Base-by-base conservation (phyloP, 2,888 invertebrate genomes). In the Nomada hirtipes region DNA sequence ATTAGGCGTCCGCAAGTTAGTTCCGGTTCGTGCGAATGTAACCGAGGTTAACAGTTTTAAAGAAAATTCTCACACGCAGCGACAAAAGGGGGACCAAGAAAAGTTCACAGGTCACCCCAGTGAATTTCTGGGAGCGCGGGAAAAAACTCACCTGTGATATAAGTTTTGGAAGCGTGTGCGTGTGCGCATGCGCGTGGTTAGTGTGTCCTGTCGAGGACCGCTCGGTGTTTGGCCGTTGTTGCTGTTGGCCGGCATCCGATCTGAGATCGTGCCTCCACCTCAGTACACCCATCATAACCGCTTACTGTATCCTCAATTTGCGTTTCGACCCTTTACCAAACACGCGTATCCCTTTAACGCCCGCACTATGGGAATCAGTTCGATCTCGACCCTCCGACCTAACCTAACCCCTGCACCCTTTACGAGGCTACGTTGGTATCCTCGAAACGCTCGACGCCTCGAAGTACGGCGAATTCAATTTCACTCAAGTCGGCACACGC, bases 181-280 rank as follows among this genome's bases (percentile, higher is more conserved):
- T 86, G 82, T 92, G 91, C 80, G 90, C 86, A 63, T 90, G 92
- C 85, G 90, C 88, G 65, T 83, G 83, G 47, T 67, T 83, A 26
- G 74, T 83, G 70, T 86, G 89, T 86, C 84, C 91, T 82, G 85
- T 88, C 82, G 79, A 88, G 61, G 77, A 86, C 71, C 83, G 88
- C 81, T 83, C 89, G 47, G 79, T 47, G 76, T 65, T 79, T 10
- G 85, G 74, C 71, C 88, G 88, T 73, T 86, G 88, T 76, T 89
- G 90, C 70, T 89, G 91, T 77, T 92, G 92, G 82, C 91, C 90
- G 89, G 92, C 91, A 86, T 94, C 93, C 90, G 93, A 94, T 92
- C 93, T 92, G 61, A 93, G 92, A 91, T 94, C 93, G 90, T 93
- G 93, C 91, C 93, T 93, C 93, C 93, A 94, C 86, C 93, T 90